Base-by-base conservation (phyloP, 1,140 invertebrate genomes). In the Acromyrmex echinatior region DNA sequence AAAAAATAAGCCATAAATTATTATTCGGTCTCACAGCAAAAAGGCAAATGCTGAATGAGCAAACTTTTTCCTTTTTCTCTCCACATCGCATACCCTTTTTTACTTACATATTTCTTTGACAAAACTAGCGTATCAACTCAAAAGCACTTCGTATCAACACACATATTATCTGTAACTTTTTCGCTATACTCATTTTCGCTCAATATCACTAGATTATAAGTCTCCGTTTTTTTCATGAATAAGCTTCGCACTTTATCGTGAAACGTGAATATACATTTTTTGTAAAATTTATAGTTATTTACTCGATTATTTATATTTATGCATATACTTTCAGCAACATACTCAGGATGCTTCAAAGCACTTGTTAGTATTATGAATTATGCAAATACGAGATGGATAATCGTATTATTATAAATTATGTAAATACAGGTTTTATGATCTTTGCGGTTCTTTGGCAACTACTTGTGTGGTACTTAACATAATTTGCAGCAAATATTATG, bases 331-430 rank as follows among this genome's bases (percentile, higher is more conserved):
- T n/a, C 39, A 45, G 6, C n/a, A 70, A 80, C n/a, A 25, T 25
- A 35, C 16, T 21, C 35, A 18, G 39, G 25, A 56, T 45, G n/a
- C 66, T 58, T 71, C 25, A 51, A 73, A 73, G 56, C 6, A 21
- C 68, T 71, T 58, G 4, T 28, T 39, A 25, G 5, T 28, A 58
- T 71, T 58, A 58, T 35, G 5, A 45, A 81, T 81, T 81, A 81
- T 71, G 79, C 18, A 81, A 81, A 58, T 28, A 58, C 35, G 21
- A 65, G 21, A 49, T 49, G 21, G 14, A n/a, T 66, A 79, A 66
- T 79, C 39, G 6, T 66, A 66, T 79, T 79, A 65, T 49, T 79
- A 68, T 10, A 79, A 79, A 79, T 79, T 51, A 79, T 79, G 60
- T 49, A 66, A 49, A 66, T 66, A 21, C 10, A n/a, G 53, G 21